These are phyloP conservation scores for Nibea coibor DNA, from an alignment of 2,113 vertebrate species.

Conservation along the genomic window DNA sequence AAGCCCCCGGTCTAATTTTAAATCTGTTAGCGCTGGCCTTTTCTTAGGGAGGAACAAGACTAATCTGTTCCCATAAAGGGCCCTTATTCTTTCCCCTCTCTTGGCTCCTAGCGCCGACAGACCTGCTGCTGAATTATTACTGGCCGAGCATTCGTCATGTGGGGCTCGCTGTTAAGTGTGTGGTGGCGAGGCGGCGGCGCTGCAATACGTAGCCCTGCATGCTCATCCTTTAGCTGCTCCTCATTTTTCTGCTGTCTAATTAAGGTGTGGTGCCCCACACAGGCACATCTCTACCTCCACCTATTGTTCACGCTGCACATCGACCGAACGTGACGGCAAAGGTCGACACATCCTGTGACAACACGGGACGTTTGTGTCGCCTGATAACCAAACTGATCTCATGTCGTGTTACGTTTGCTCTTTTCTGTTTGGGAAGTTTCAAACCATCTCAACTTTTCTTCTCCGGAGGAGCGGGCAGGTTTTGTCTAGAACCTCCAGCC, in stretches of 20 bases:
- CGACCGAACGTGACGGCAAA: neutral
- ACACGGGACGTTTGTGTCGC: neutral
- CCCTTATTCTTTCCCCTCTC: slow-evolving; percentile 42
- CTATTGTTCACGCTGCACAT: slow-evolving; percentile 10
- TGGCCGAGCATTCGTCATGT: slow-evolving; percentile 75
- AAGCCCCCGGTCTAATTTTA: slow-evolving; percentile 81
- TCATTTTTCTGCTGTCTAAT: slow-evolving; percentile 76
- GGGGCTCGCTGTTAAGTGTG: slow-evolving; percentile 60
- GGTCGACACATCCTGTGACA: neutral
- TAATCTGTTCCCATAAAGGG: slow-evolving; percentile 82
- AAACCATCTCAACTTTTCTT: no score
- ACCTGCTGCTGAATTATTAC: slow-evolving; percentile 82
- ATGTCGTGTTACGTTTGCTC: neutral
- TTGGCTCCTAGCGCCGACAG: slow-evolving; percentile 43
- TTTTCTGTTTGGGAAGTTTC: neutral
- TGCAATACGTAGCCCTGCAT: neutral
- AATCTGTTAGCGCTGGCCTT: slow-evolving; percentile 84
- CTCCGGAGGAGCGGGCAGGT: no score
- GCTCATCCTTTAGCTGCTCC: slow-evolving; percentile 41
- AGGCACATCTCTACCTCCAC: slow-evolving; percentile 1
- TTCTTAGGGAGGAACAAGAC: slow-evolving; percentile 72
- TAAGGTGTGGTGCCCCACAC: slow-evolving; percentile 39
- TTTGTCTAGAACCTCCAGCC: neutral
- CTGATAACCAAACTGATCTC: neutral
- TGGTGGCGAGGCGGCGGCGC: slow-evolving; percentile 16